Conservation (phyloP, 2,113 vertebrate genomes). For the Ameiurus melas region DNA sequence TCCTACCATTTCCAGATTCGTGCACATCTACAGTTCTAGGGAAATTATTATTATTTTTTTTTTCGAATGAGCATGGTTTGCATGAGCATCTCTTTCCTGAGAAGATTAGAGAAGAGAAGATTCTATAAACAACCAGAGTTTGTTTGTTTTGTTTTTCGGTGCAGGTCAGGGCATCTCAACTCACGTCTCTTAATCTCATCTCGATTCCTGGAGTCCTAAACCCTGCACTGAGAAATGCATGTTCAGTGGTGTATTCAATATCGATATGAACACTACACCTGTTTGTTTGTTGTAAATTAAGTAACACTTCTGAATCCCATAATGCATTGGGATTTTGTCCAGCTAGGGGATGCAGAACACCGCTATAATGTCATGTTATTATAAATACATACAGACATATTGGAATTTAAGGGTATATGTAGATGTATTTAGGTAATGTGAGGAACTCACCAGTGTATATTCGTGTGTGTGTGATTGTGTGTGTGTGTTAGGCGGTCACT, state of each 20-base stretch:
- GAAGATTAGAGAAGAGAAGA: not conserved
- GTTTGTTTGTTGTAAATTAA: not conserved
- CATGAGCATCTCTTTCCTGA: not conserved
- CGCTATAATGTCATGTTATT: not conserved
- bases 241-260: not conserved
- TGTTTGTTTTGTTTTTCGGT: not conserved
- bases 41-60: not conserved
- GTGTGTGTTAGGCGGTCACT: constrained; percentile 81
- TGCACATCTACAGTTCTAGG: not conserved
- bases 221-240: not conserved
- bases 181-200: not conserved
- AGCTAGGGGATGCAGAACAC: not conserved
- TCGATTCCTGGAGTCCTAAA: not conserved
- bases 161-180: not conserved
- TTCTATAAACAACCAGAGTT: not conserved
- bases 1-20: not conserved
- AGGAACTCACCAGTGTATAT: not conserved
- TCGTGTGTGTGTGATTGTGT: constrained; percentile 22
- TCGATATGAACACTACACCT: not conserved
- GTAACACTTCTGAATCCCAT: not conserved
- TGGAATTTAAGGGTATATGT: not conserved
- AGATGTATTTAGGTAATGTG: not conserved
- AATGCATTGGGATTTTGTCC: not conserved
- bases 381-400: no score
- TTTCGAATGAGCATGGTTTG: not conserved